These are phyloP conservation scores for Bubo scandiacus DNA, from an alignment of 2,113 vertebrate genomes.

Conservation along the genomic window DNA sequence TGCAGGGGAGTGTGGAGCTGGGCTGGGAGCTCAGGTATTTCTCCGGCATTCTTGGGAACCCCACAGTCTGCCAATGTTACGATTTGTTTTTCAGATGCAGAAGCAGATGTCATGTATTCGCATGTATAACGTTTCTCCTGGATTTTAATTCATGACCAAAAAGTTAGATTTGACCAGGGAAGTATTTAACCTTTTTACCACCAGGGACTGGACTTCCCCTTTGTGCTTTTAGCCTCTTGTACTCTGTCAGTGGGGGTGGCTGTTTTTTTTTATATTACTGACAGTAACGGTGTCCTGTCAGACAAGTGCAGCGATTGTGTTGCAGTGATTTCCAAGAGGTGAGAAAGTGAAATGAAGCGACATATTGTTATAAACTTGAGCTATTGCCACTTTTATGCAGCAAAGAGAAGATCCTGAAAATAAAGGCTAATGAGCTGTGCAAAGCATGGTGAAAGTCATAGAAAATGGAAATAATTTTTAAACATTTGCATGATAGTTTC, in stretches of 20 bases:
- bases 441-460: not conserved
- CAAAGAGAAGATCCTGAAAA: not conserved
- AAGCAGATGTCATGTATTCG: not conserved
- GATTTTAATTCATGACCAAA: not conserved
- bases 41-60: not conserved
- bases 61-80: not conserved
- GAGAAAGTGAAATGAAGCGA: not conserved
- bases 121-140: not conserved
- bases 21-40: not conserved
- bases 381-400: not conserved
- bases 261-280: not conserved
- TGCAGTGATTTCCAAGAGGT: not conserved
- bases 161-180: not conserved
- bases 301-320: not conserved
- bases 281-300: not conserved
- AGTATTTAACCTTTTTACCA: not conserved
- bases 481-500: not conserved
- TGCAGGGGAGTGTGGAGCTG: not conserved
- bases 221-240: not conserved
- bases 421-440: conserved; percentile 43
- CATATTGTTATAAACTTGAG: not conserved
- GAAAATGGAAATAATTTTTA: conserved; percentile 4
- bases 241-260: not conserved
- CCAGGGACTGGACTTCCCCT: not conserved
- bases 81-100: not conserved